These are phyloP conservation scores for Tenebrosternarchus preto DNA, from an alignment of 2,113 vertebrate genomes.

Conservation along the genomic window DNA sequence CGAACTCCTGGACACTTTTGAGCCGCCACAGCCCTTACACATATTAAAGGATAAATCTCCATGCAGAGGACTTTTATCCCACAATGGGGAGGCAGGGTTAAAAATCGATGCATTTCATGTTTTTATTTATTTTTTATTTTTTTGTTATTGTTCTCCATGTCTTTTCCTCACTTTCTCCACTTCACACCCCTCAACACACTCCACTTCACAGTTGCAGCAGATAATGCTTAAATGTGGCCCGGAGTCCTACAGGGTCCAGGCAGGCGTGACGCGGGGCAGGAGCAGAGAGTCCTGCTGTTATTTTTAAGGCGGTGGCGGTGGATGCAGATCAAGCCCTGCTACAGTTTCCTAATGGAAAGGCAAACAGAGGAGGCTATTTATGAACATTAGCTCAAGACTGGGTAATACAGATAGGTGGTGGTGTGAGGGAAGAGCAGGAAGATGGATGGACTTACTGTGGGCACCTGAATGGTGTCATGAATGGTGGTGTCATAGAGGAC, in stretches of 20 bases:
- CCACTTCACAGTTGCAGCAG: not conserved
- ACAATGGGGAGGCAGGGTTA: slow-evolving; percentile 20
- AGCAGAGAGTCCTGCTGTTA: slow-evolving; percentile 46
- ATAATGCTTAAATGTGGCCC: not conserved
- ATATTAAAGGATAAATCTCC: slow-evolving; percentile 68
- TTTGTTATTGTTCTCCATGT: slow-evolving; percentile 1
- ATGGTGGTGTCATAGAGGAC: no score
- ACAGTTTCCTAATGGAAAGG: slow-evolving; percentile 40
- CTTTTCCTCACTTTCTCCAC: not conserved
- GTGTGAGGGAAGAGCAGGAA: not conserved
- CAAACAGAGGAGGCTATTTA: slow-evolving; percentile 45
- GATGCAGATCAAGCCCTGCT: slow-evolving; percentile 31
- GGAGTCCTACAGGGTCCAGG: not conserved
- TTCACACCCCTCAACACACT: not conserved
- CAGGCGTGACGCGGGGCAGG: not conserved
- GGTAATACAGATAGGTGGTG: not conserved
- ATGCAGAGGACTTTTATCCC: slow-evolving; percentile 58
- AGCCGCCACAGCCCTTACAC: slow-evolving; percentile 64
- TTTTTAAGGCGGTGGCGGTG: slow-evolving; percentile 49
- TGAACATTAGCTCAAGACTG: slow-evolving; percentile 48
- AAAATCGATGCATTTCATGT: slow-evolving; percentile 53
- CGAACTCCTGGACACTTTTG: slow-evolving; percentile 66
- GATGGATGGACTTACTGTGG: slow-evolving; percentile 1
- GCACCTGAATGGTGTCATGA: slow-evolving; percentile 53
- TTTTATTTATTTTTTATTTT: not conserved